Evolutionary conservation across 2,888 invertebrate genomes (phyloP).

Genomic region (Thumatha senex): DNA sequence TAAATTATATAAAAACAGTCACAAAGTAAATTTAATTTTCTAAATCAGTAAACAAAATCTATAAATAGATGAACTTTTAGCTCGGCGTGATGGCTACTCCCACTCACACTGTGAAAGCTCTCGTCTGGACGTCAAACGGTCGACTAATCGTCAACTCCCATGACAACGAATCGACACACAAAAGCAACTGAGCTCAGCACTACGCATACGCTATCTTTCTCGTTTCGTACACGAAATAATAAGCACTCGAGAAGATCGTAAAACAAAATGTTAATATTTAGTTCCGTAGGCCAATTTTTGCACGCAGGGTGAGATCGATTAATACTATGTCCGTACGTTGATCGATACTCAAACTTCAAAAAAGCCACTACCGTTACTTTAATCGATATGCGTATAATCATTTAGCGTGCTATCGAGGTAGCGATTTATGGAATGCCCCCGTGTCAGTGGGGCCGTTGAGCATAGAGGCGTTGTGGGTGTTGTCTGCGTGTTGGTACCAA

Average conservation of each 20-base stretch:
- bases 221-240: slow-evolving; percentile 16
- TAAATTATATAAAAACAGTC: slow-evolving; percentile 9
- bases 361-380: background rate
- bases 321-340: too few species aligned
- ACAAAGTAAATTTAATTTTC: slow-evolving; percentile 4
- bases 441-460: background rate
- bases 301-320: slow-evolving; percentile 27
- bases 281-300: slow-evolving; percentile 34
- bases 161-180: slow-evolving; percentile 21
- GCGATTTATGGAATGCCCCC: background rate
- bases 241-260: slow-evolving; percentile 26
- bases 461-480: background rate
- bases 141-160: slow-evolving; percentile 11
- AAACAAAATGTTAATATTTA: slow-evolving; percentile 27
- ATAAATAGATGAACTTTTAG: slow-evolving; percentile 25
- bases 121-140: slow-evolving; percentile 14
- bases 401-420: background rate
- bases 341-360: slow-evolving; percentile 8
- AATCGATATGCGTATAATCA: background rate
- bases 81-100: slow-evolving; percentile 23
- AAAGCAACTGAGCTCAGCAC: slow-evolving; percentile 32
- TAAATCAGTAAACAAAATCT: slow-evolving; percentile 16
- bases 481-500: background rate
- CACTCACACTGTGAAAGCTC: slow-evolving; percentile 17
- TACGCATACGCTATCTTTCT: slow-evolving; percentile 22